These are phyloP conservation scores for human DNA, from an alignment of 2,113 vertebrate genomes.

Conservation along the genomic window GRCh38 chr4:3580501-3581000, in stretches of 20 bases:
- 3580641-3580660: not conserved
- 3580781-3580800: not conserved
- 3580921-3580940: not conserved
- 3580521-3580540: too few relatives aligned
- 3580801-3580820: fast-evolving
- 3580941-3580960: not conserved
- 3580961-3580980: not conserved
- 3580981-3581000: fast-evolving
- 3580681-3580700: not conserved
- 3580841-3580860: too few relatives aligned
- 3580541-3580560: fast-evolving
- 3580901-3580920: too few relatives aligned
- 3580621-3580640: not conserved
- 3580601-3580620: not conserved
- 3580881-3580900: not conserved
- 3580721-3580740: not conserved
- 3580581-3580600: fast-evolving
- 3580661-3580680: not conserved
- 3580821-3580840: fast-evolving
- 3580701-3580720: fast-evolving
- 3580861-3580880: not conserved
- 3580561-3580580: fast-evolving
- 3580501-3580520: not conserved
- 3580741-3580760: fast-evolving
- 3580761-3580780: fast-evolving